Evolutionary conservation across 2,888 invertebrate genomes (phyloP), one percentile per base, ranked within the genome.

Genomic region (Mactromeris polynyma): DNA sequence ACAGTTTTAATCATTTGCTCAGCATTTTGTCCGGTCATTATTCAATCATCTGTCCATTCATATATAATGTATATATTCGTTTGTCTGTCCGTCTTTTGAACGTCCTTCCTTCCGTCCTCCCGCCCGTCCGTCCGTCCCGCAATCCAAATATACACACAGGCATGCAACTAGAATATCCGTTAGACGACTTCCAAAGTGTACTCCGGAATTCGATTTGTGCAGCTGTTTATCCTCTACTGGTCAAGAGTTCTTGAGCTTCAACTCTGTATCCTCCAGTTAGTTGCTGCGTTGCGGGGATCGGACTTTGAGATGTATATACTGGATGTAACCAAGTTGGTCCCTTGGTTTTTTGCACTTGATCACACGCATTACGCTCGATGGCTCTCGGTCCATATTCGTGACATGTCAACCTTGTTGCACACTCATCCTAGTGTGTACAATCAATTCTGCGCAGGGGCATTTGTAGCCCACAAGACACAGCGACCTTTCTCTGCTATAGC

Each of bases 321-420:
- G 17, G 46, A 84, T 1, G 40, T 89, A 26, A n/a, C 26, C 19
- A 46, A 21, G 31, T 38, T 89, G n/a, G 38, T 86, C 26, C 90
- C 88, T 19, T 90, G 42, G 31, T 86, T 92, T 40, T 88, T 89
- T 88, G 92, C 85, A 14, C 54, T 82, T n/a, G 83, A 92, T 38
- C 83, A 90, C 69, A 64, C n/a, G 4, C 82, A 91, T 77, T 94
- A 94, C 89, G 91, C 93, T 9, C 83, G 94, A 21, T 94, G 94
- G 93, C 77, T 95, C 11, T 91, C 93, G 17, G 82, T 94, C 58
- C 94, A 94, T 78, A 64, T 94, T 14, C 83, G 87, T 46, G 93
- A 94, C 85, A 93, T 94, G 93, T 19, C 88, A 81, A n/a, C 86
- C 11, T 77, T 93, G 26, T 78, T 92, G n/a, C 14, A 88, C 4